Evolutionary conservation across 1,140 invertebrate species (phyloP), one percentile per base, ranked within the genome.

Genomic region (Mylabris phalerata): DNA sequence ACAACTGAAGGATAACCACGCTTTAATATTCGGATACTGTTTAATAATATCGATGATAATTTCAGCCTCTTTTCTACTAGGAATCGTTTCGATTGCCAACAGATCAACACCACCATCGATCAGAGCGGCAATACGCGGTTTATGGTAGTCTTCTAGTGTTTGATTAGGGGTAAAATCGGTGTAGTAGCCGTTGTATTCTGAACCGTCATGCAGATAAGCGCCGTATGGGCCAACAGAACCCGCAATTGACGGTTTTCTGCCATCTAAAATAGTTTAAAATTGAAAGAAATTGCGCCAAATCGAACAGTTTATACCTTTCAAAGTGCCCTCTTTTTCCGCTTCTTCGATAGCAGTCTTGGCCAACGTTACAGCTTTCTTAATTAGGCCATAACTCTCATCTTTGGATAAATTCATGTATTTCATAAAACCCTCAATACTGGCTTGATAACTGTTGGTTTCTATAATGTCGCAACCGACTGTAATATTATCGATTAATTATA

Each of bases 161-260:
- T 79, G 67, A 13, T 56, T 51, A n/a, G 75, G 70, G 24, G 83
- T 67, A 9, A 57, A 70, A 10, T 80, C 76, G 13, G 79, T 70
- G 66, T 87, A 88, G 44, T 67, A 69, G 4, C 86, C 86, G 46
- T 68, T 77, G 69, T 87, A 88, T 72, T 88, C 86, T 1, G 85
- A 87, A 10, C 81, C 81, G 75, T 88, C 84, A 60, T 77, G 73
- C 9, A 84, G 71, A 57, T 64, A 77, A 32, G 84, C 84, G 2
- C 84, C 86, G 69, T 85, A 86, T 9, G 85, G 82, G 7, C 86
- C 85, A 13, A 87, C 74, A n/a, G 84, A 84, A 9, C 82, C 86
- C 38, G 81, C 76, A 62, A 80, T 72, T 43, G 50, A 65, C 55
- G 6, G 64, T 43, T 24, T 67, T 56, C 3, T 63, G 45, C 49